phyloP scores from a whole-genome alignment of 2,888 invertebrate species.

The Cheilosia grossa region DNA sequence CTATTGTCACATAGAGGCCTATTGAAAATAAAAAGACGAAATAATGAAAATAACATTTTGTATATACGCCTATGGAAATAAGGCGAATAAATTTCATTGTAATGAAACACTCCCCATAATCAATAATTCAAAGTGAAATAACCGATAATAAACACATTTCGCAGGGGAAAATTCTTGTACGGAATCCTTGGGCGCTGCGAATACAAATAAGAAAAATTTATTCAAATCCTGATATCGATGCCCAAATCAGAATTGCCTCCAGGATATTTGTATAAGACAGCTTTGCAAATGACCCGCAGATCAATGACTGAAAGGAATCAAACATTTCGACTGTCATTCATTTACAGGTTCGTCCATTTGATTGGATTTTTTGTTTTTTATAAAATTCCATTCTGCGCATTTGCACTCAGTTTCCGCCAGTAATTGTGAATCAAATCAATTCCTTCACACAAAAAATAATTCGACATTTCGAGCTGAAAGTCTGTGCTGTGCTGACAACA shows the following conservation, averaged over 20 bases:
- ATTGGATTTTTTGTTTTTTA: background rate
- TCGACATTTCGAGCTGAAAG: too few relatives aligned
- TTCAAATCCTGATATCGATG: constrained; percentile 22
- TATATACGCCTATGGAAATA: background rate
- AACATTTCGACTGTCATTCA: constrained; percentile 19
- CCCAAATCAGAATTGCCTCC: constrained; percentile 35
- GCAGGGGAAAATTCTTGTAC: constrained; percentile 5
- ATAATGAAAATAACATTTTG: background rate
- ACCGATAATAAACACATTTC: constrained; percentile 33
- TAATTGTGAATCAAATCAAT: too few relatives aligned
- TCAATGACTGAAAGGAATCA: constrained; percentile 29
- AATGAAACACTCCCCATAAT: constrained; percentile 23
- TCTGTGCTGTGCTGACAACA: too few relatives aligned
- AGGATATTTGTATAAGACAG: background rate
- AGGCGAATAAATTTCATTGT: background rate
- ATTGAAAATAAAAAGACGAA: background rate
- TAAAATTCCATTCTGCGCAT: background rate
- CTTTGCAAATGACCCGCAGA: constrained; percentile 17
- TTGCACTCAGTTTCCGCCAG: constrained; percentile 3
- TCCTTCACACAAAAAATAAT: too few relatives aligned
- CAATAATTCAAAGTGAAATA: constrained; percentile 40
- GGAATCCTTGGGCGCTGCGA: background rate
- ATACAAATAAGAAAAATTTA: constrained; percentile 2
- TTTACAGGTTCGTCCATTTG: background rate
- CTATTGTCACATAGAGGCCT: background rate